phyloP scores from a whole-genome alignment of 2,113 vertebrate genomes.

The Todiramphus chloris region DNA sequence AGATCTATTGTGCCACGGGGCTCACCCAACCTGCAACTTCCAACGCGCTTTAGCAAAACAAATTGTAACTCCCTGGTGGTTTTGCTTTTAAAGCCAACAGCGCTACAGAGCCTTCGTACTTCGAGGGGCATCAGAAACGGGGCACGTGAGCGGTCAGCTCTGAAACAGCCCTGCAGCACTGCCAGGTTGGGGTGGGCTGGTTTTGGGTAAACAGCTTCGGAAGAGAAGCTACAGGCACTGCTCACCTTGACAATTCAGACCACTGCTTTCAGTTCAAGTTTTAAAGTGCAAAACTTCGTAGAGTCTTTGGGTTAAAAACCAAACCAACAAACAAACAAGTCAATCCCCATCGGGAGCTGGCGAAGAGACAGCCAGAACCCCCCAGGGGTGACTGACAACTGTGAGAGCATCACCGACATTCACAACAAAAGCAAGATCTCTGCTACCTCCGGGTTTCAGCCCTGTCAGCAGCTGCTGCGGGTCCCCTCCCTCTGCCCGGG shows the following conservation, averaged over 20 bases:
- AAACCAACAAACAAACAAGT: not conserved
- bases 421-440: not conserved
- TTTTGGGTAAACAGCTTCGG: not conserved
- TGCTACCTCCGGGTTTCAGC: not conserved
- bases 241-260: not conserved
- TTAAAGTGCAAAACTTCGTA: slow-evolving; percentile 52
- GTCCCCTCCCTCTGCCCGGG: not conserved
- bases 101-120: not conserved
- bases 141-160: not conserved
- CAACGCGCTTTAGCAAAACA: not conserved
- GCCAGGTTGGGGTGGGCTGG: not conserved
- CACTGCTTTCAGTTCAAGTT: not conserved
- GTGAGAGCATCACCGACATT: not conserved
- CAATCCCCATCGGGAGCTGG: not conserved
- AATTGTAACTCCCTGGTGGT: not conserved
- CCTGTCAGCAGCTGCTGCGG: not conserved
- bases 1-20: not conserved
- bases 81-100: not conserved
- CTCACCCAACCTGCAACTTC: not conserved
- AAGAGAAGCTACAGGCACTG: slow-evolving; percentile 26
- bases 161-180: not conserved
- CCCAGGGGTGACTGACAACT: not conserved
- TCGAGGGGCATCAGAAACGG: not conserved
- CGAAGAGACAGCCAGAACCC: not conserved
- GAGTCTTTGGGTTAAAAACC: slow-evolving; percentile 51